These are phyloP conservation scores for Andrena flavipes DNA, from an alignment of 2,888 invertebrate genomes.

Conservation along the genomic window DNA sequence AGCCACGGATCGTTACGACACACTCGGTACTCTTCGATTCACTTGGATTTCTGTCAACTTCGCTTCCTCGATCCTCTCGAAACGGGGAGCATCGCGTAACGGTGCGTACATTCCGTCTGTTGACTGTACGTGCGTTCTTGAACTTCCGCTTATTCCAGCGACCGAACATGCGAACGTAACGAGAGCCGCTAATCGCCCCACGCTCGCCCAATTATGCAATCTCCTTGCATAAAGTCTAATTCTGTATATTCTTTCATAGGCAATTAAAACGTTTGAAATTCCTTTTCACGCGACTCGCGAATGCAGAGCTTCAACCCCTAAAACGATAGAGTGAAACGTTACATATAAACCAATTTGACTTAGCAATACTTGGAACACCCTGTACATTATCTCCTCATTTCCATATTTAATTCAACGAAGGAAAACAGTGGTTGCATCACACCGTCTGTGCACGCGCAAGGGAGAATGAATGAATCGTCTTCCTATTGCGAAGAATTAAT, in stretches of 20 bases:
- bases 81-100: constrained; percentile 4
- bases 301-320: not conserved
- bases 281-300: not conserved
- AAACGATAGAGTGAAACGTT: not conserved
- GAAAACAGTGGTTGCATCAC: constrained; percentile 31
- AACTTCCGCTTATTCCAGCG: constrained; percentile 55
- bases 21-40: constrained; percentile 17
- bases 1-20: constrained; percentile 37
- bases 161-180: constrained; percentile 35
- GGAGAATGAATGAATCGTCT: constrained; percentile 35
- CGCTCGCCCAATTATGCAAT: constrained; percentile 12
- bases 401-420: constrained; percentile 24
- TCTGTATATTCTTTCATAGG: not conserved
- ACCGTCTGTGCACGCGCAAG: constrained; percentile 8
- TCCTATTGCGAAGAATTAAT: constrained; percentile 11
- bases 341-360: not conserved
- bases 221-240: not conserved
- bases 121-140: constrained; percentile 48
- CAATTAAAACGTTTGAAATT: not conserved
- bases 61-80: constrained; percentile 28
- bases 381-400: constrained; percentile 13
- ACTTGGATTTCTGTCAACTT: constrained; percentile 27
- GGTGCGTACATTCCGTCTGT: constrained; percentile 18
- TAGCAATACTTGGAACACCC: not conserved
- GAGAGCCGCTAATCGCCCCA: constrained; percentile 11